Base-by-base conservation (phyloP, 2,888 invertebrate genomes). In the Eupelmus urozonus region DNA sequence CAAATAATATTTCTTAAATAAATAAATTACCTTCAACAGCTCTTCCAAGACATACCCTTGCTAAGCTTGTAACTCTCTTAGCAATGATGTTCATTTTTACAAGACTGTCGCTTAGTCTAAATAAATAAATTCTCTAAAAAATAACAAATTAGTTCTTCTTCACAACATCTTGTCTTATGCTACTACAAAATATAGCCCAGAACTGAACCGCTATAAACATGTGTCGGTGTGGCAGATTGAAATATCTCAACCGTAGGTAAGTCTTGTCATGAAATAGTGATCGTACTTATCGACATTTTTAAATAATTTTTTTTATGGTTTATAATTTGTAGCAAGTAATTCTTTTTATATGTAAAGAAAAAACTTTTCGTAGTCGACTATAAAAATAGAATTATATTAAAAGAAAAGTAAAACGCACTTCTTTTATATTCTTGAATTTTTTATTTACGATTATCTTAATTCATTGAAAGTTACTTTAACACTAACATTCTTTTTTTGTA, bases 71-170 rank as follows among this genome's bases (percentile, higher is more conserved):
- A 53, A 87, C 34, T 59, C 80, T 82, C 62, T 65, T 85, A 4
- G 81, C 72, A 34, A 88, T 76, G 53, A 85, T 71, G 71, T 85
- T 88, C 88, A 88, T 88, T 69, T 11, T 74, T 45, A 16, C 9
- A 45, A 45, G 16, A 16, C 4, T 45, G 45, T 45, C 13, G 13
- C 13, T 45, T 13, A 45, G 7, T 13, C 13, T 45, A 45, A 45
- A 13, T 16, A 45, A 45, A 45, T 45, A 45, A 7, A 45, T 9
- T 45, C 9, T 45, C 9, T 45, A 45, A 45, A 45, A 45, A n/a
- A 34, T 34, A 5, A 45, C 16, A 45, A n/a, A 16, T 45, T 16
- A 45, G 13, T 45, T 7, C 45, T 2, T 45, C 13, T 16, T 45
- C 13, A 45, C 45, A 45, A 45, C 45, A 45, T 45, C 16, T 45